These are phyloP conservation scores for Ormyrus labotus DNA, from an alignment of 2,888 invertebrate species.

Conservation along the genomic window DNA sequence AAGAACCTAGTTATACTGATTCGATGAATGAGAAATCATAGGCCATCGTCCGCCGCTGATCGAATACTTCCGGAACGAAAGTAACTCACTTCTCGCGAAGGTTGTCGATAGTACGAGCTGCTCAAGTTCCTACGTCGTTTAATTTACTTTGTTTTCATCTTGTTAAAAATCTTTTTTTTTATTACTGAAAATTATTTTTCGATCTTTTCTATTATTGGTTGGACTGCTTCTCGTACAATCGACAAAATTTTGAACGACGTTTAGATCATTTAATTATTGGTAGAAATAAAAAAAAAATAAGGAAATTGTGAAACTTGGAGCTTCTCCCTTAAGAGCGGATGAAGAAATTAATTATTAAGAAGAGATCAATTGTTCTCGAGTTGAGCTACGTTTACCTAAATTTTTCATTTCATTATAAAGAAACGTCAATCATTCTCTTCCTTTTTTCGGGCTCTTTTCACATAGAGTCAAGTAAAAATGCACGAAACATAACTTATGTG, in stretches of 20 bases:
- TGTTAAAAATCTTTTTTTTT: conserved; percentile 27
- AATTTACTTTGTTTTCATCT: conserved; percentile 30
- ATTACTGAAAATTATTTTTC: conserved; percentile 19
- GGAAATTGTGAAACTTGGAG: conserved; percentile 17
- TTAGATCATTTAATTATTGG: conserved; percentile 18
- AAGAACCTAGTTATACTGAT: conserved; percentile 70
- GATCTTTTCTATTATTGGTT: conserved; percentile 20
- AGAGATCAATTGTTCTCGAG: conserved; percentile 41
- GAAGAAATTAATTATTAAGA: conserved; percentile 35
- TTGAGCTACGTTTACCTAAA: conserved; percentile 42
- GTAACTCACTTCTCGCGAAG: conserved; percentile 39
- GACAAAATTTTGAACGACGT: conserved; percentile 42
- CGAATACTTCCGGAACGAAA: conserved; percentile 57
- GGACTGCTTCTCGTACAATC: conserved; percentile 41
- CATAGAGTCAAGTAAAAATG: conserved; percentile 45
- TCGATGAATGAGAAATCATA: conserved; percentile 69
- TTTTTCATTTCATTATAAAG: conserved; percentile 8
- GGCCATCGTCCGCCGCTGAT: conserved; percentile 63
- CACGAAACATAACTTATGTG: conserved; percentile 30
- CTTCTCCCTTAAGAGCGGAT: conserved; percentile 17
- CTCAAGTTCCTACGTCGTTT: conserved; percentile 28
- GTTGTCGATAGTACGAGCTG: conserved; percentile 49
- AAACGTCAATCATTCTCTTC: conserved; percentile 29
- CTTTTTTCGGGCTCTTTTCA: conserved; percentile 18
- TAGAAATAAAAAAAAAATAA: conserved; percentile 36